A percentile compares a stretch with the other conserved stretches of the same genome.
phyloP scores from a whole-genome alignment of 2,888 invertebrate species.

The Tortricodes alternella region DNA sequence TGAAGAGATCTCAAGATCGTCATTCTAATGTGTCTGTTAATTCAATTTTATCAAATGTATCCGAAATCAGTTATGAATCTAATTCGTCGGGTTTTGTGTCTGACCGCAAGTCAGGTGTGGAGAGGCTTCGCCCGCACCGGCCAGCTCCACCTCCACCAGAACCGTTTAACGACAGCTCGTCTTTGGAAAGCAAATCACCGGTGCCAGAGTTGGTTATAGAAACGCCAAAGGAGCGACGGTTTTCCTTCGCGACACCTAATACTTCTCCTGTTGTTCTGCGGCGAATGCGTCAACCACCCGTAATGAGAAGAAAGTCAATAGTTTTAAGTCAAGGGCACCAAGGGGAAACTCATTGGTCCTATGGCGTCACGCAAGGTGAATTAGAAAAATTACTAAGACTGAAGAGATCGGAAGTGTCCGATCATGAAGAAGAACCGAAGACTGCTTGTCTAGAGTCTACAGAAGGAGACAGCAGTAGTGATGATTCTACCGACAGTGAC shows the following conservation, averaged over 20 bases:
- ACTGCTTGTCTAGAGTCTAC: conserved; percentile 37
- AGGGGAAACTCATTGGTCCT: conserved; percentile 74
- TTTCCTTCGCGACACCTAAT: conserved; percentile 65
- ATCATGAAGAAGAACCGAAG: conserved; percentile 65
- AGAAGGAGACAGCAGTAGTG: conserved; percentile 51
- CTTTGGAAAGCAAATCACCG: conserved; percentile 57
- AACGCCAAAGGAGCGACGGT: conserved; percentile 54
- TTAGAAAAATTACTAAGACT: conserved; percentile 71
- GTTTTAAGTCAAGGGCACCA: conserved; percentile 55
- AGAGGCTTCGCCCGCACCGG: conserved; percentile 61
- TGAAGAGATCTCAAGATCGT: conserved; percentile 66
- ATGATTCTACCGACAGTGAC: conserved; percentile 60
- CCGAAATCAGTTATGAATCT: conserved; percentile 74
- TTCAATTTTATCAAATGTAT: conserved; percentile 74
- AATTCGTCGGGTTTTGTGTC: conserved; percentile 77
- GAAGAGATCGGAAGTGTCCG: conserved; percentile 69
- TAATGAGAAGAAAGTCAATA: conserved; percentile 70
- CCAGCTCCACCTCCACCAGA: conserved; percentile 77
- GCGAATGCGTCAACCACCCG: conserved; percentile 71
- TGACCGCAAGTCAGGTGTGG: conserved; percentile 64
- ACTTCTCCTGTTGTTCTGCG: conserved; percentile 64
- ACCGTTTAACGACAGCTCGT: conserved; percentile 61
- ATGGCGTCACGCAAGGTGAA: conserved; percentile 75
- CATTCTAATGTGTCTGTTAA: conserved; percentile 78
- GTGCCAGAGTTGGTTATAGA: conserved; percentile 46